Evolutionary conservation across 1,140 invertebrate genomes (phyloP).

Genomic region (Pseudomyrmex concolor): DNA sequence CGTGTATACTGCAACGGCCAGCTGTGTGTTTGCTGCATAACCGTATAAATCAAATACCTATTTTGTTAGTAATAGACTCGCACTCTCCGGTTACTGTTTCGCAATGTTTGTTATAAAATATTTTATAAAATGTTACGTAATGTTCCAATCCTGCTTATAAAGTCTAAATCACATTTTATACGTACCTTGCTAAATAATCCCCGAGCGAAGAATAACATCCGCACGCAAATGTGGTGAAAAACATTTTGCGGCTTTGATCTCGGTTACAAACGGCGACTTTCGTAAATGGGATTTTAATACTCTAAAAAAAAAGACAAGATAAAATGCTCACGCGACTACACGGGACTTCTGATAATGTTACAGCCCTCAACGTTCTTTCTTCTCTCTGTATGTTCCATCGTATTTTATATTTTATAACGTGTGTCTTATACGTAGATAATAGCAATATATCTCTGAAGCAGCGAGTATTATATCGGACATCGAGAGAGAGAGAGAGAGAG

Average conservation of each 20-base stretch:
- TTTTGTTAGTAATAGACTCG: not conserved
- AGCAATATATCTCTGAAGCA: constrained; percentile 25
- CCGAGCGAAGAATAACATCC: constrained; percentile 3
- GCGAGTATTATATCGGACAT: constrained; percentile 14
- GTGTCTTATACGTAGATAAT: constrained; percentile 16
- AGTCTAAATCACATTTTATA: constrained; percentile 28
- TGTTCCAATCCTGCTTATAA: constrained; percentile 1
- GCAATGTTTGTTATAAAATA: not conserved
- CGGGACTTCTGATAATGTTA: constrained; percentile 23
- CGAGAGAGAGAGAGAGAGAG: not conserved
- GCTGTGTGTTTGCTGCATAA: not conserved
- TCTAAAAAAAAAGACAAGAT: constrained; percentile 16
- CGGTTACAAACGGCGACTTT: constrained; percentile 50
- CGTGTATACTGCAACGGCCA: no score
- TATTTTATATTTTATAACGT: constrained; percentile 47
- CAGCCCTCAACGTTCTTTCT: constrained; percentile 17
- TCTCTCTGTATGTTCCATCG: not conserved
- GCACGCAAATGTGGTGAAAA: constrained; percentile 1
- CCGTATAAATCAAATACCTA: constrained; percentile 6
- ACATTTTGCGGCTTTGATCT: constrained; percentile 58
- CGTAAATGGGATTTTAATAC: constrained; percentile 59
- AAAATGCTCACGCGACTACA: constrained; percentile 39
- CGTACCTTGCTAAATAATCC: constrained; percentile 23
- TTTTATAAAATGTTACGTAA: constrained; percentile 15
- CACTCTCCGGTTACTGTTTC: not conserved